Evolutionary conservation across 2,888 invertebrate genomes (phyloP).

Genomic region (Standfussiana lucernea): DNA sequence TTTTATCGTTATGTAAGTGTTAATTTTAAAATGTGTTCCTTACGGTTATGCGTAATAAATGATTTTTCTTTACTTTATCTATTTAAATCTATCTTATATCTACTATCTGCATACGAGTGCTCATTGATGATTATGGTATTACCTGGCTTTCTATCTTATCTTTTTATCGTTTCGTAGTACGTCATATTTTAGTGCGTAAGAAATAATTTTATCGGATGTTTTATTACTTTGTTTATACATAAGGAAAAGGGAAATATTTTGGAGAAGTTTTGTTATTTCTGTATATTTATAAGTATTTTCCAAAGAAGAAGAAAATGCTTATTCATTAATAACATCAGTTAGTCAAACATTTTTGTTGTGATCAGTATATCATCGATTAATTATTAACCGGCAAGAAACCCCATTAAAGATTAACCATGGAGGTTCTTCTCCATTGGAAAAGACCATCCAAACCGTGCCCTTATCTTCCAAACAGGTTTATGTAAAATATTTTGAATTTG

Average conservation of each 20-base stretch:
- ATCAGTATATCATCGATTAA: no score
- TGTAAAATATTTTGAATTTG: no score
- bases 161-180: neutral
- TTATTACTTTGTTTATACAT: neutral
- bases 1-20: neutral
- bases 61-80: neutral
- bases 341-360: no score
- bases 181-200: neutral
- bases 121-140: constrained; percentile 9
- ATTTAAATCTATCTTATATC: neutral
- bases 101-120: neutral
- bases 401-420: no score
- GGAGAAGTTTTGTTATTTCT: neutral
- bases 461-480: no score
- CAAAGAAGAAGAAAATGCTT: no score
- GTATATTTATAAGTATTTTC: no score
- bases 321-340: no score
- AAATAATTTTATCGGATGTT: neutral
- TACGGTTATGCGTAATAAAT: neutral
- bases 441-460: no score
- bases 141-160: neutral
- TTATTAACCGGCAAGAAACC: no score
- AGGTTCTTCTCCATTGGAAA: no score
- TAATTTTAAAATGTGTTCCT: neutral
- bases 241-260: neutral